Evolutionary conservation across 2,113 vertebrate genomes (phyloP).

Genomic region (Morphnarchus princeps): DNA sequence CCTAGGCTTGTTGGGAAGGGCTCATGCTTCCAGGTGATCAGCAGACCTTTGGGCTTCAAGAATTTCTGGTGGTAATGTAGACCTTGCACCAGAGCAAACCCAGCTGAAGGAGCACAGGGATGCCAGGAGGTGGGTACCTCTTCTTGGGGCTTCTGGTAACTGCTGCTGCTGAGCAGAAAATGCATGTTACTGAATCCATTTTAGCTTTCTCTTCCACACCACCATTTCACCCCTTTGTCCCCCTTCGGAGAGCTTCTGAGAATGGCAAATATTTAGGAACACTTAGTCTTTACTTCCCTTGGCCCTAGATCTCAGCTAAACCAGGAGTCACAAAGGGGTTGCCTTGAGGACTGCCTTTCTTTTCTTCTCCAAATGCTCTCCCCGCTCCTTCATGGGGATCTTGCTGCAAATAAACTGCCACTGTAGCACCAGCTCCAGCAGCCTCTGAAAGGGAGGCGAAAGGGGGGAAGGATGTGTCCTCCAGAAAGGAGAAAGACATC

Average conservation of each 20-base stretch:
- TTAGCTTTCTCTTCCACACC: background rate
- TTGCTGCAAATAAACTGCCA: background rate
- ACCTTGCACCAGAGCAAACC: background rate
- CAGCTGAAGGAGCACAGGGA: background rate
- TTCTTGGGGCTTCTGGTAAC: background rate
- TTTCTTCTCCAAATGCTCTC: background rate
- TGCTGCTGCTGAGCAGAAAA: background rate
- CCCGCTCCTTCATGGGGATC: rapidly evolving
- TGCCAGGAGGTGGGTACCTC: background rate
- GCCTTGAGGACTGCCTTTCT: background rate
- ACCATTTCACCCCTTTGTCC: background rate
- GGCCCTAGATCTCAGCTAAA: background rate
- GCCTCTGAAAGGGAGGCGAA: background rate
- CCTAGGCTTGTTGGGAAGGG: background rate
- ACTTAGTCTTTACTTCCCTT: background rate
- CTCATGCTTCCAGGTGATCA: background rate
- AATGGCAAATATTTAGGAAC: background rate
- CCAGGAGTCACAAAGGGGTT: background rate
- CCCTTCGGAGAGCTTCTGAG: background rate
- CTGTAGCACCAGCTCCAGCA: background rate
- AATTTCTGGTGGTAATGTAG: background rate
- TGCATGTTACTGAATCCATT: background rate
- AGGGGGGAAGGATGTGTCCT: background rate
- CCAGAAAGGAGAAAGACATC: background rate
- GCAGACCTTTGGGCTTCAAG: background rate